Evolutionary conservation across 2,888 invertebrate genomes (phyloP), one percentile per base, ranked within the genome.

Genomic region (Xestobium rufovillosum): DNA sequence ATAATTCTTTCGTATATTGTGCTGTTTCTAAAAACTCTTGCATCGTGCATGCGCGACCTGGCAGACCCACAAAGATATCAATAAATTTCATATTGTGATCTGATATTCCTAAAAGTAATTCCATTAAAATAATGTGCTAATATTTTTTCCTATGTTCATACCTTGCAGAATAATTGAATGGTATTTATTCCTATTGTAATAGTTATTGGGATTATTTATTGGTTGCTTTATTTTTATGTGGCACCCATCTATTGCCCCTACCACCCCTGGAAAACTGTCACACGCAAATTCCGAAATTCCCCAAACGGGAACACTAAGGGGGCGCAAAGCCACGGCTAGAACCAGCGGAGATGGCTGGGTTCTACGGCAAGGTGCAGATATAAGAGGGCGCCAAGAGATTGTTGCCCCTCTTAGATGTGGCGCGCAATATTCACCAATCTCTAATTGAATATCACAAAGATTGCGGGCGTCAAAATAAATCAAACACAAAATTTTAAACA

Each of bases 41-140:
- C 39, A 17, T 42, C 42, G 34, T 42, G 42, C n/a, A n/a, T n/a
- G 28, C 17, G 28, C 11, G 39, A 36, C 14, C 39, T 39, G 12
- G 33, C 39, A 31, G 39, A 31, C 31, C 41, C 41, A 15, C 35
- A 39, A 32, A 35, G 10, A 11, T 13, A 31, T 42, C 29, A n/a
- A 26, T 42, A 26, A 42, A 42, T 31, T 35, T 36, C 11, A 42
- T 14, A 10, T 13, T 11, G 36, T 42, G 36, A 31, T 42, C 42
- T 34, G 36, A 39, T 31, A 42, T 27, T 17, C 16, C 39, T 34
- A 33, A 25, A 27, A 38, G 30, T 23, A 33, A 41, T 9, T 17
- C 36, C 26, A 28, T 34, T 30, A n/a, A 39, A 29, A 11, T 15
- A 10, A 14, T 27, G 14, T 11, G 14, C 17, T n/a, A 3, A 12